Evolutionary conservation across 2,797 vertebrate genomes (phyloP).

Genomic region (Poecilia velifera): DNA sequence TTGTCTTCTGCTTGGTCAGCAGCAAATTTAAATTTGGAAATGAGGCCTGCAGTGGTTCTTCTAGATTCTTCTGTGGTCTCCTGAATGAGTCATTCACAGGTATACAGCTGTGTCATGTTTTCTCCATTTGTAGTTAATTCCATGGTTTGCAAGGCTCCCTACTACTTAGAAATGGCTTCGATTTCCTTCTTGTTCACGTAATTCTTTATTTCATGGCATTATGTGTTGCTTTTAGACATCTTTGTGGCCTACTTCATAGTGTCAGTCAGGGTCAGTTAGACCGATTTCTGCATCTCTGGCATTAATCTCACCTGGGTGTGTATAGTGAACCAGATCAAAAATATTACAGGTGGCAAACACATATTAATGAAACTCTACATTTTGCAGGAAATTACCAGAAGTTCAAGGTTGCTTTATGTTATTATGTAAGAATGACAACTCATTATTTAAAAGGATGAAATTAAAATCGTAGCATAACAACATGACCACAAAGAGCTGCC

Average conservation of each 20-base stretch:
- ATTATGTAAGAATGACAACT: not conserved
- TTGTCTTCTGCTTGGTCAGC: not conserved
- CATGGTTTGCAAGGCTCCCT: not conserved
- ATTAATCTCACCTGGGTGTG: not conserved
- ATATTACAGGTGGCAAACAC: not conserved
- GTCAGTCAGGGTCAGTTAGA: not conserved
- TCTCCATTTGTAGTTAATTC: not conserved
- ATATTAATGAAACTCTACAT: not conserved
- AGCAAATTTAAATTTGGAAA: not conserved
- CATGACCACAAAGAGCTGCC: not conserved
- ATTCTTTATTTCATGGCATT: not conserved
- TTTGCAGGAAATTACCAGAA: not conserved
- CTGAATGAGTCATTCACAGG: not conserved
- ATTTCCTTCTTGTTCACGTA: not conserved
- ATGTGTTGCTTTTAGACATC: not conserved
- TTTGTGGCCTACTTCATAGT: not conserved
- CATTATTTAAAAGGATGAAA: not conserved
- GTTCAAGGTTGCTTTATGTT: not conserved
- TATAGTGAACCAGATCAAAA: not conserved
- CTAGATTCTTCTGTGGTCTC: not conserved
- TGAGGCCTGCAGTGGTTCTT: not conserved
- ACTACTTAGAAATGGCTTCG: not conserved
- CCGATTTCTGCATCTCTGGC: not conserved
- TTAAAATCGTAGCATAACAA: not conserved
- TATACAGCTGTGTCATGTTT: not conserved